phyloP scores from a whole-genome alignment of 2,797 vertebrate genomes.

The Columba guinea region DNA sequence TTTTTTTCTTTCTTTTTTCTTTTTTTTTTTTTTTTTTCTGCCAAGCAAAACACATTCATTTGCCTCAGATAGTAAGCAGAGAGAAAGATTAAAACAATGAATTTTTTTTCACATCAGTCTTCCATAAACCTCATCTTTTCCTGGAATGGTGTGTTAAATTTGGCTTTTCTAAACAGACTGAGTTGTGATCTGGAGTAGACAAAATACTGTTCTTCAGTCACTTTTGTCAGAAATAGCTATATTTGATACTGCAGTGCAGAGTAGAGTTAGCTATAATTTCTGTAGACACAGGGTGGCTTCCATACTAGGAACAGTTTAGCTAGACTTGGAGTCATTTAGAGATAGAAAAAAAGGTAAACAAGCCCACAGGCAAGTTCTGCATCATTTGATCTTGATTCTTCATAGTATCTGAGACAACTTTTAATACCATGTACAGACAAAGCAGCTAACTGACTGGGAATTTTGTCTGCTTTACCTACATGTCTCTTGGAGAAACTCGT shows the following conservation, averaged over 20 bases:
- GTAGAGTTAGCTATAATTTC: background rate
- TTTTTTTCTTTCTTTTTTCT: background rate
- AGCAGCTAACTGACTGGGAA: background rate
- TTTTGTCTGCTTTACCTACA: background rate
- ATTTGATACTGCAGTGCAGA: background rate
- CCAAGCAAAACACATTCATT: background rate
- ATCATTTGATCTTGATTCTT: background rate
- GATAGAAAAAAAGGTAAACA: background rate
- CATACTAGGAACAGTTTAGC: background rate
- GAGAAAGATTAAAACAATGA: background rate
- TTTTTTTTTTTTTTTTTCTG: background rate
- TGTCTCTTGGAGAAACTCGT: background rate
- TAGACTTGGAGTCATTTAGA: background rate
- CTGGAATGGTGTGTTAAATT: background rate
- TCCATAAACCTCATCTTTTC: background rate
- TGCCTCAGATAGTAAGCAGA: background rate
- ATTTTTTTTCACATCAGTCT: background rate
- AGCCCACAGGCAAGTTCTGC: background rate
- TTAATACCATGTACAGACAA: background rate
- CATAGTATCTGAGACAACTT: background rate
- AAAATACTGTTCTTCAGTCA: background rate
- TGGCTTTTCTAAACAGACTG: background rate
- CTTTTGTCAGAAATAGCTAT: background rate
- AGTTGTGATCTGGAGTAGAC: background rate
- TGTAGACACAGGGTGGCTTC: background rate